Conservation (phyloP, 2,888 invertebrate species). For the Artemia sp. region DNA sequence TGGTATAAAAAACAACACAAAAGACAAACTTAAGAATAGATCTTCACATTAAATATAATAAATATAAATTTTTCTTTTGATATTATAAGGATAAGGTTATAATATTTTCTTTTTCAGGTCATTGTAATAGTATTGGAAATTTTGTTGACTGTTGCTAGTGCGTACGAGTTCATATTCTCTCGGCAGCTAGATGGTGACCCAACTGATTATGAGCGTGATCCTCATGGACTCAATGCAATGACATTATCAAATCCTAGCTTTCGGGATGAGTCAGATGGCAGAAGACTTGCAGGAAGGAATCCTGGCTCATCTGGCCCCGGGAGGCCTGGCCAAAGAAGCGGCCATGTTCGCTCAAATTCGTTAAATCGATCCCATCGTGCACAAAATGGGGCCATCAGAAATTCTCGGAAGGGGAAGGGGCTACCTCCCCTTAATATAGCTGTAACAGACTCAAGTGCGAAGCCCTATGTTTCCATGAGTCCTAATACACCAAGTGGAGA, state of each 20-base stretch:
- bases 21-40: too few relatives aligned
- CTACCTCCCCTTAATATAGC: slow-evolving; percentile 17
- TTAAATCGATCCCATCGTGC: not conserved
- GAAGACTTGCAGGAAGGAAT: not conserved
- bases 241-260: slow-evolving; percentile 22
- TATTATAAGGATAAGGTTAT: too few relatives aligned
- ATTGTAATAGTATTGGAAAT: slow-evolving; percentile 56
- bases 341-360: not conserved
- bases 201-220: slow-evolving; percentile 41
- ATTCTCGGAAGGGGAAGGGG: not conserved
- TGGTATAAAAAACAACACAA: too few relatives aligned
- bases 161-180: slow-evolving; percentile 57
- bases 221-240: slow-evolving; percentile 30
- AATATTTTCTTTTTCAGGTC: slow-evolving; percentile 42
- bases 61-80: too few relatives aligned
- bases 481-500: slow-evolving; percentile 14
- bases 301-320: slow-evolving; percentile 14
- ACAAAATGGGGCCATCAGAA: not conserved
- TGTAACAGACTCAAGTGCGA: slow-evolving; percentile 19
- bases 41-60: too few relatives aligned
- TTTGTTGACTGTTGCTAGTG: slow-evolving; percentile 52
- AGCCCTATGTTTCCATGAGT: slow-evolving; percentile 20
- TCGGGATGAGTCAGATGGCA: slow-evolving; percentile 18
- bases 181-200: slow-evolving; percentile 52
- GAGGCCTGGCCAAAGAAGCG: slow-evolving; percentile 18